Evolutionary conservation across 2,797 vertebrate species (phyloP).

Genomic region (Neoniphon sammara): DNA sequence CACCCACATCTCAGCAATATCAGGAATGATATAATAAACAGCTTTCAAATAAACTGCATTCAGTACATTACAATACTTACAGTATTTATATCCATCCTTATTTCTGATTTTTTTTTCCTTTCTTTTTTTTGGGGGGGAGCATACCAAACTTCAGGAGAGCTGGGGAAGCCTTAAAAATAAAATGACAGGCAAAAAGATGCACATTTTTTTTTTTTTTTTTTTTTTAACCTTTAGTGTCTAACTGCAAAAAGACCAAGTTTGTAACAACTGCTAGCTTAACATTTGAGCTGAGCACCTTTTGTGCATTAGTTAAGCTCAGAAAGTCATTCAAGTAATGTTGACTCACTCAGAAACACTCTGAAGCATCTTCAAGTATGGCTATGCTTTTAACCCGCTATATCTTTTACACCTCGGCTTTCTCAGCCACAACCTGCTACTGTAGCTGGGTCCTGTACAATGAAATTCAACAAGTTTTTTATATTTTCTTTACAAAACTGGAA

Average conservation of each 20-base stretch:
- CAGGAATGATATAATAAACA: constrained; percentile 99
- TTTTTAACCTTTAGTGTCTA: constrained; percentile 95
- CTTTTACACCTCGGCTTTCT: constrained; percentile 82
- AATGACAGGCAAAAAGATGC: constrained; percentile 86
- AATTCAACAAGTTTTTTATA: constrained; percentile 73
- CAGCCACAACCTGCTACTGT: constrained; percentile 84
- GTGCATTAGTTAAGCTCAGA: constrained; percentile 89
- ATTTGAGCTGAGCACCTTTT: constrained; percentile 86
- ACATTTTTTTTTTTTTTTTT: constrained; percentile 74
- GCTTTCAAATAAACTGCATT: constrained; percentile 99
- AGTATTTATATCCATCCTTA: constrained; percentile 95
- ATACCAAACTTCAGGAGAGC: constrained; percentile 91
- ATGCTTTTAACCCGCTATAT: constrained; percentile 90
- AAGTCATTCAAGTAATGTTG: constrained; percentile 99
- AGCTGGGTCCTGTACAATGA: constrained; percentile 90
- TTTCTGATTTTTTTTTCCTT: constrained; percentile 66
- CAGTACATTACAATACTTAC: constrained; percentile 99
- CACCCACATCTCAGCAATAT: constrained; percentile 99
- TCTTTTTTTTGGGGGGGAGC: constrained; percentile 81
- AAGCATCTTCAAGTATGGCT: constrained; percentile 99
- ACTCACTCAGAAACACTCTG: constrained; percentile 86
- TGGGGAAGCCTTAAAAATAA: constrained; percentile 84
- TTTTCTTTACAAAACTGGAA: constrained; percentile 80
- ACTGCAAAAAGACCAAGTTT: constrained; percentile 88
- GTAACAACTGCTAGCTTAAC: constrained; percentile 91